Evolutionary conservation across 2,113 vertebrate genomes (phyloP).

Genomic region (Typhlomys cinereus): DNA sequence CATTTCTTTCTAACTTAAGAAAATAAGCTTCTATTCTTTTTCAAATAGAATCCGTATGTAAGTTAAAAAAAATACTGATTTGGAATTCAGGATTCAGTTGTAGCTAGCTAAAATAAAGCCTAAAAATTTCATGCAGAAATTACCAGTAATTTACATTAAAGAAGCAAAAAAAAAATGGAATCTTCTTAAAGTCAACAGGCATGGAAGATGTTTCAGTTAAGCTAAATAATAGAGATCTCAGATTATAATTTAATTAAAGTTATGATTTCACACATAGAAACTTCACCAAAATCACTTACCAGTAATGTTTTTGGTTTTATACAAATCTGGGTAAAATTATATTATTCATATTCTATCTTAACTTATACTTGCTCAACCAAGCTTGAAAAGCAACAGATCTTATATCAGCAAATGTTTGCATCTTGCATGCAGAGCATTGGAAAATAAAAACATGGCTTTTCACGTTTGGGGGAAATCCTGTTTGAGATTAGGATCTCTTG

Average conservation of each 20-base stretch:
- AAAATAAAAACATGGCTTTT: background rate
- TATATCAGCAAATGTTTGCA: background rate
- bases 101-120: slow-evolving; percentile 45
- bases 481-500: background rate
- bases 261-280: slow-evolving; percentile 44
- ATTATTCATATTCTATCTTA: background rate
- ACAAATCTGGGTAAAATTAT: slow-evolving; percentile 24
- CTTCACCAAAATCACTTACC: slow-evolving; percentile 4
- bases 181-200: slow-evolving; percentile 14
- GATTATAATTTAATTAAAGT: slow-evolving; percentile 61
- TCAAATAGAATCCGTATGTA: slow-evolving; percentile 55
- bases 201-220: background rate
- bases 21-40: slow-evolving; percentile 53
- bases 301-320: slow-evolving; percentile 38
- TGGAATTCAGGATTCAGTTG: slow-evolving; percentile 16
- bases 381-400: slow-evolving; percentile 5
- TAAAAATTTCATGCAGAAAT: background rate
- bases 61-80: background rate
- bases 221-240: slow-evolving; percentile 27
- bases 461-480: background rate
- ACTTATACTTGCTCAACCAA: background rate
- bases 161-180: slow-evolving; percentile 4
- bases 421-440: background rate
- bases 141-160: slow-evolving; percentile 55
- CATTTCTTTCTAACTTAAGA: slow-evolving; percentile 31